Base-by-base conservation (phyloP, 64 coral and sea anemone species). In the Porites lutea region DNA sequence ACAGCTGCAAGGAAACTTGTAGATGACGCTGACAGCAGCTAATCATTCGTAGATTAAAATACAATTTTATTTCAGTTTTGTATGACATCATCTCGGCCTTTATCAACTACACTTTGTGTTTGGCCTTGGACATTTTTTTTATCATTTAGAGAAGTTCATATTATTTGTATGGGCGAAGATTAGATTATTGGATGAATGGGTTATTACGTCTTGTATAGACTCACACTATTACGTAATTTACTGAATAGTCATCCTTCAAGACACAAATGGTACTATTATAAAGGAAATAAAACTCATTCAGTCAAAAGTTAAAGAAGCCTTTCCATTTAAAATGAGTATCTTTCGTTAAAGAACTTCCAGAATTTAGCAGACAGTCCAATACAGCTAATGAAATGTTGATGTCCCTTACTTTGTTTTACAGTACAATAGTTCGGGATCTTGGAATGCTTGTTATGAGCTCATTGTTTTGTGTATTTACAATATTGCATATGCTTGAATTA, bases 351-450 rank as follows among this genome's bases (percentile, higher is more conserved):
- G 52, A 78, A 19, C 51, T 6, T 22, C 21, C 75, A 57, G 49
- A 53, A 27, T n/a, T 11, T 55, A 2, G 19, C 52, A 78, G 75
- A 78, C 75, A 57, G 57, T 58, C 48, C 75, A 78, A 78, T 78
- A 57, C 52, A 78, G 12, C 22, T 57, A 55, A 58, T 78, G 75
- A 78, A 78, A 23, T 78, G 50, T 46, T 49, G 7, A 16, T n/a
- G 75, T 55, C 75, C 16, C 75, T 50, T 46, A 11, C 2, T 71
- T 74, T 37, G 13, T 8, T 12, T 75, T 6, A 15, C 73, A 50
- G 6, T 18, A 52, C 48, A 57, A 57, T 57, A 19, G 46, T 13
- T 49, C 48, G 5, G 16, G 51, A 19, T 16, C 15, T 76, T 76
- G 73, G 73, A 76, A 47, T 51, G 73, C 51, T 20, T n/a, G 75